Conservation (phyloP, 2,888 invertebrate species). For the Mimas tiliae region DNA sequence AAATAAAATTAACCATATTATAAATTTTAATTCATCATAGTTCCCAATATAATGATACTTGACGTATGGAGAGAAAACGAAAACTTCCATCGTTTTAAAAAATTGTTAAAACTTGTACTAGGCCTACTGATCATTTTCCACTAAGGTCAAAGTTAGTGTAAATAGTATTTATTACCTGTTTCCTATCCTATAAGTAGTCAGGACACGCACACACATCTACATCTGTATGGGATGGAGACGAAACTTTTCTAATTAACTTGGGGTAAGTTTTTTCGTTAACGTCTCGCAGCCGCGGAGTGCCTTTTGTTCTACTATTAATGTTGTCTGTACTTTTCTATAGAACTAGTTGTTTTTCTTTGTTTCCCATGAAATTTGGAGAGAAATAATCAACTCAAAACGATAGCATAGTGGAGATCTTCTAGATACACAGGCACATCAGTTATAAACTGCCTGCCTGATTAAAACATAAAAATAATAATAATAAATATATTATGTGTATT, state of each 20-base stretch:
- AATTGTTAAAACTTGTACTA: no score
- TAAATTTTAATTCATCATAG: no score
- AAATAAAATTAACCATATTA: no score
- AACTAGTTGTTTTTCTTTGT: conserved; percentile 24
- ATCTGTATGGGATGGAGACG: conserved; percentile 29
- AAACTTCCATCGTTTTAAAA: no score
- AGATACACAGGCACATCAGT: no score
- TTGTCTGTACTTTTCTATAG: conserved; percentile 42
- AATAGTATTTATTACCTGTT: conserved; percentile 15
- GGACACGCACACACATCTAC: background rate
- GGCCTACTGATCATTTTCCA: background rate
- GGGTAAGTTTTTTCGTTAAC: conserved; percentile 71
- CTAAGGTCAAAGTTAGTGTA: background rate
- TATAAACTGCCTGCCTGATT: no score
- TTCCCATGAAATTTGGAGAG: background rate
- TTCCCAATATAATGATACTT: no score
- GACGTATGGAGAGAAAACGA: no score
- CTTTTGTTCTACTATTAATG: conserved; percentile 65
- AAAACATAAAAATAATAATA: no score
- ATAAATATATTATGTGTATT: no score
- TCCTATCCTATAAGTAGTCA: background rate
- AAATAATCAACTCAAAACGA: no score
- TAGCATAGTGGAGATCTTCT: no score
- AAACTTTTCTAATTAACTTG: conserved; percentile 78
- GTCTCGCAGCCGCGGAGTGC: conserved; percentile 53